Base-by-base conservation (phyloP, 2,888 invertebrate genomes). In the Colletes collaris region DNA sequence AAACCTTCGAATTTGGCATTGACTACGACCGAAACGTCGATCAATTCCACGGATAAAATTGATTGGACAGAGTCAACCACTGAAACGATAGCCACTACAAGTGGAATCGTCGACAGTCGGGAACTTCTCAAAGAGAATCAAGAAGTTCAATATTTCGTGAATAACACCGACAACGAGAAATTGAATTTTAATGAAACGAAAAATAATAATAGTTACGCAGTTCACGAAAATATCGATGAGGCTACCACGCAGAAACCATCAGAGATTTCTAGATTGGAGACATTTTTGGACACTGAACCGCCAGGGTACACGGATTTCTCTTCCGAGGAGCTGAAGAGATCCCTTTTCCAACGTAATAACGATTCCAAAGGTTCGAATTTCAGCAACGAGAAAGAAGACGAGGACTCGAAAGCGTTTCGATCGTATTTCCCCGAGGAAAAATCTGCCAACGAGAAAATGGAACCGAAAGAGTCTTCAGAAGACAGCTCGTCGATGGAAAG, bases 261-360 rank as follows among this genome's bases (percentile, higher is more conserved):
- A 94, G 40, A 87, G 82, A 13, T 84, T 84, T 27, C 93, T 55
- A 88, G 76, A 90, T 90, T 82, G 86, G 91, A 60, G 40, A 63
- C 80, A 10, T 89, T 82, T 52, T 62, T 88, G 11, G 71, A 84
- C 5, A 77, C 83, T 0, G 87, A 90, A 60, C 84, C 87, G 4
- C 85, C 89, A 0, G 87, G 86, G 64, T 83, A 85, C 59, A 44
- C 68, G 0, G 86, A 87, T 73, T 74, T 85, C 37, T 84, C 84
- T 55, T 10, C 68, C 2, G 79, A 85, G 13, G 80, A 85, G 44
- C 44, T 53, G 11, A 56, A 58, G 16, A 44, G 44, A 27, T 56
- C 60, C 0, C 4, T n/a, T 8, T 62, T 19, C 13, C 6, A n/a
- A 0, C 52, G 27, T 4, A 37, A 27, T 0, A 56, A 55, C 13